Percentiles rank a stretch among this genome's conserved stretches.
phyloP scores from a whole-genome alignment of 37 sponge, comb jelly and placozoan genomes.

The Spongia lamella region DNA sequence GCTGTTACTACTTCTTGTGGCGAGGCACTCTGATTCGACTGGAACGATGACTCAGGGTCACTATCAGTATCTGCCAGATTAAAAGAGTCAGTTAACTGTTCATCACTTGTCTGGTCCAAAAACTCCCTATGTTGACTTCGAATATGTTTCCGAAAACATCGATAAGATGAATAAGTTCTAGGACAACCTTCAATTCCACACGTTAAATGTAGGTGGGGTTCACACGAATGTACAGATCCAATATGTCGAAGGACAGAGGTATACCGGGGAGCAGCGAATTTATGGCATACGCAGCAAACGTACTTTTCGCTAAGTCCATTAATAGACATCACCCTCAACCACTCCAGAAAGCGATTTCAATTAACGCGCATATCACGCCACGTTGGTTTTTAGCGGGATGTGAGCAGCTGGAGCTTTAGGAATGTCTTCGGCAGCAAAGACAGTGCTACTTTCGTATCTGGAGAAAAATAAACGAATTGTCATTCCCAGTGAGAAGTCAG shows the following conservation, averaged over 20 bases:
- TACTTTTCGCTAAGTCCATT: too few relatives aligned
- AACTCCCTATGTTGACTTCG: slow-evolving; percentile 25
- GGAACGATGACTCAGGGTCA: not conserved
- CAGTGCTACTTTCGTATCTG: not conserved
- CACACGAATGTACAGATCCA: slow-evolving; percentile 34
- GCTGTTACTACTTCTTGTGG: not conserved
- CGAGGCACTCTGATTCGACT: not conserved
- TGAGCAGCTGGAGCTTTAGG: too few relatives aligned
- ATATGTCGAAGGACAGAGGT: slow-evolving; percentile 35
- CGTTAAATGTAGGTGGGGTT: slow-evolving; percentile 30
- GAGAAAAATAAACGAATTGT: slow-evolving; percentile 24
- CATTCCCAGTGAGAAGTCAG: not conserved
- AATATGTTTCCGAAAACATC: slow-evolving; percentile 34
- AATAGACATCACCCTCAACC: too few relatives aligned
- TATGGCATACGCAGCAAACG: slow-evolving; percentile 20
- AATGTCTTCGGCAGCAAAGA: too few relatives aligned
- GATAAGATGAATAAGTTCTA: slow-evolving; percentile 20
- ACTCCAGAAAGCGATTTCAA: too few relatives aligned
- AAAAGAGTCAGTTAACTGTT: not conserved
- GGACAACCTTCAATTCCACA: slow-evolving; percentile 55
- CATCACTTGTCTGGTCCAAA: not conserved
- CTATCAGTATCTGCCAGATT: not conserved
- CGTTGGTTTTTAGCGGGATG: too few relatives aligned
- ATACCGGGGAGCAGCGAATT: slow-evolving; percentile 9
- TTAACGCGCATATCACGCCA: too few relatives aligned